Percentiles rank a stretch among this genome's conserved stretches.
These are phyloP conservation scores for Larimichthys crocea DNA, from an alignment of 2,113 vertebrate species.

Conservation along the genomic window DNA sequence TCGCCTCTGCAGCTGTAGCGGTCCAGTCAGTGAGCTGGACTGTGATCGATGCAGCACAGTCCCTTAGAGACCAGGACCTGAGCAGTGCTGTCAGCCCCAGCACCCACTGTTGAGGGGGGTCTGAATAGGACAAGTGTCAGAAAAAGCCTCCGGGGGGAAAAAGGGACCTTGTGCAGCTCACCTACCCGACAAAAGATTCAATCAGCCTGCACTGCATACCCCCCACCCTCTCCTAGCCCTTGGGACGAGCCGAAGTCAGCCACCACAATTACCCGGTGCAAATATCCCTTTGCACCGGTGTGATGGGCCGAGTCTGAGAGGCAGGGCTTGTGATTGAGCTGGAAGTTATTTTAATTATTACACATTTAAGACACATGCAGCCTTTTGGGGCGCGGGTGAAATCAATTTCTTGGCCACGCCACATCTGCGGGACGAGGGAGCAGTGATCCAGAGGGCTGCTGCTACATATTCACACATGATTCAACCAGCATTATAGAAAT, in stretches of 20 bases:
- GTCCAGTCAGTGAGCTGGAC: slow-evolving; percentile 87
- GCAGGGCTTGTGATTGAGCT: slow-evolving; percentile 67
- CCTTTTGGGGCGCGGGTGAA: slow-evolving; percentile 64
- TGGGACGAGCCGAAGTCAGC: slow-evolving; percentile 80
- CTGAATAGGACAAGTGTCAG: slow-evolving; percentile 90
- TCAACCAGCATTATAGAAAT: slow-evolving; percentile 37
- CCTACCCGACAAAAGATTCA: slow-evolving; percentile 94
- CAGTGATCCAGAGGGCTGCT: slow-evolving; percentile 43
- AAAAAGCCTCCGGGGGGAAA: slow-evolving; percentile 87
- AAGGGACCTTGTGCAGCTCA: slow-evolving; percentile 86
- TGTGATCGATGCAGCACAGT: slow-evolving; percentile 89
- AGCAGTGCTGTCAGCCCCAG: slow-evolving; percentile 90
- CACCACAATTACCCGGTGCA: slow-evolving; percentile 91
- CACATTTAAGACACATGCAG: slow-evolving; percentile 64
- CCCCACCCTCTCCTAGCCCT: slow-evolving; percentile 74
- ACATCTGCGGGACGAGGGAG: slow-evolving; percentile 36
- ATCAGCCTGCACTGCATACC: slow-evolving; percentile 85
- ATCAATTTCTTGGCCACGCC: slow-evolving; percentile 75
- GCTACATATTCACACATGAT: slow-evolving; percentile 63
- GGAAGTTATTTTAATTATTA: slow-evolving; percentile 83
- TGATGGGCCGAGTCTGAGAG: slow-evolving; percentile 49
- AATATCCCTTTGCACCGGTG: slow-evolving; percentile 85
- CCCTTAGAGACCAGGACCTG: slow-evolving; percentile 87
- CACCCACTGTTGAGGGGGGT: slow-evolving; percentile 85
- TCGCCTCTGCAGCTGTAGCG: slow-evolving; percentile 82